A percentile compares a stretch with the other conserved stretches of the same genome.
phyloP scores from a whole-genome alignment of 2,113 vertebrate species.

The Regulus satrapa region DNA sequence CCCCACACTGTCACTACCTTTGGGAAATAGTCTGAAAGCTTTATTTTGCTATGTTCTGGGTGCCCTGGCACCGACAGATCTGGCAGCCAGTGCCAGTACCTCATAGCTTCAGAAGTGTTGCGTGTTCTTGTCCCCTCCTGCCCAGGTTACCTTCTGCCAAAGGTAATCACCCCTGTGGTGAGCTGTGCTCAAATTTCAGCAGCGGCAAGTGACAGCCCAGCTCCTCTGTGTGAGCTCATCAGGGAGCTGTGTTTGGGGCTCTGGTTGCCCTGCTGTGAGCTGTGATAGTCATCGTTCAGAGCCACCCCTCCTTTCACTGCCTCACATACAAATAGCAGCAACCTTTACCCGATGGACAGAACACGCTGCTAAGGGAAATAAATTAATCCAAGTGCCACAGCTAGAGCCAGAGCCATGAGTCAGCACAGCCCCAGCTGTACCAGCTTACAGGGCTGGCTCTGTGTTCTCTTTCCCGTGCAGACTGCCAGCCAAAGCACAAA shows the following conservation, averaged over 20 bases:
- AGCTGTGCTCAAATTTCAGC: rapidly evolving
- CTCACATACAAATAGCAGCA: not conserved
- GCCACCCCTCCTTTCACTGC: not conserved
- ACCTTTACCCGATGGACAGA: not conserved
- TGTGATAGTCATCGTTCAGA: rapidly evolving
- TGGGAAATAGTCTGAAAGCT: not conserved
- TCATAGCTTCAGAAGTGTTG: not conserved
- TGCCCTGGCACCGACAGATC: not conserved
- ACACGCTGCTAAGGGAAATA: not conserved
- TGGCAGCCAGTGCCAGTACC: not conserved
- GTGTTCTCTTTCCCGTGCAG: not conserved
- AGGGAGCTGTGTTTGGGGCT: not conserved
- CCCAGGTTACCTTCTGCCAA: not conserved
- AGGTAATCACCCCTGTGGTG: not conserved
- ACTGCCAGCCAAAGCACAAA: not conserved
- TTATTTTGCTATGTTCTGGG: not conserved
- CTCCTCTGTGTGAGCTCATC: not conserved
- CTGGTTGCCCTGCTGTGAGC: not conserved
- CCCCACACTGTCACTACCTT: not conserved
- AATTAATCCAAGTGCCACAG: not conserved
- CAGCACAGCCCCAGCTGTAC: constrained; percentile 22
- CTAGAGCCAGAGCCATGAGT: not conserved
- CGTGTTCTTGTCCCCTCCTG: not conserved
- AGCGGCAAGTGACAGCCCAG: not conserved
- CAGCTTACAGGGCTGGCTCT: not conserved